Base-by-base conservation (phyloP, 2,888 invertebrate species). In the Platerodrilus igneus region DNA sequence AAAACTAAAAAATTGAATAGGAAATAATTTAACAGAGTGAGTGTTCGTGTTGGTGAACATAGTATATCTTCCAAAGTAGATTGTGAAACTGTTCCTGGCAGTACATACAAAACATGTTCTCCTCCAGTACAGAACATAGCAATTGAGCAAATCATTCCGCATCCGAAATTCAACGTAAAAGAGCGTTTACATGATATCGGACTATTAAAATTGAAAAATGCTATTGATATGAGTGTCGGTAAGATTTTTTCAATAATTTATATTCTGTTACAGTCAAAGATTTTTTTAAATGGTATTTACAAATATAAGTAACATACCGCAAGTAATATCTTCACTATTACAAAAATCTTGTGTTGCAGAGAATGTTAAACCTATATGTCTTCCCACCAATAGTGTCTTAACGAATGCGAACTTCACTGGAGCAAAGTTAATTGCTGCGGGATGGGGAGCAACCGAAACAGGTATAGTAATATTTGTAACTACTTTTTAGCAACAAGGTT, bases 371-470 rank as follows among this genome's bases (percentile, higher is more conserved):
- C 70, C 74, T 3, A 66, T 75, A 42, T 75, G 75, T 48, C 43
- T 75, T 31, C 75, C 75, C 2, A 41, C 58, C 3, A 50, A 59
- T n/a, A 65, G 59, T n/a, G 19, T 43, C 6, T 33, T 50, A 10
- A 45, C 60, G 23, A 57, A 55, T 8, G 63, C 62, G 28, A 60
- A 67, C 27, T 70, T 75, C 9, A 68, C 68, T 5, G 71, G 72
- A 3, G 64, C 63, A 48, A 68, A 71, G 52, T 75, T 77, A 49
- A 72, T 77, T 27, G 82, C 82, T 1, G 81, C 83, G 3, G 87
- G 86, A 1, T 87, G 86, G 86, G 86, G 86, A 15, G 74, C 77
- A 52, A 81, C 79, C 21, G 78, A 80, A 62, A 64, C 64, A 37
- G 74, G 79, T 73, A 66, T n/a, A n/a, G n/a, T n/a, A n/a, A n/a